Conservation (phyloP, 2,113 vertebrate species). For the Pseudorectes ferrugineus region DNA sequence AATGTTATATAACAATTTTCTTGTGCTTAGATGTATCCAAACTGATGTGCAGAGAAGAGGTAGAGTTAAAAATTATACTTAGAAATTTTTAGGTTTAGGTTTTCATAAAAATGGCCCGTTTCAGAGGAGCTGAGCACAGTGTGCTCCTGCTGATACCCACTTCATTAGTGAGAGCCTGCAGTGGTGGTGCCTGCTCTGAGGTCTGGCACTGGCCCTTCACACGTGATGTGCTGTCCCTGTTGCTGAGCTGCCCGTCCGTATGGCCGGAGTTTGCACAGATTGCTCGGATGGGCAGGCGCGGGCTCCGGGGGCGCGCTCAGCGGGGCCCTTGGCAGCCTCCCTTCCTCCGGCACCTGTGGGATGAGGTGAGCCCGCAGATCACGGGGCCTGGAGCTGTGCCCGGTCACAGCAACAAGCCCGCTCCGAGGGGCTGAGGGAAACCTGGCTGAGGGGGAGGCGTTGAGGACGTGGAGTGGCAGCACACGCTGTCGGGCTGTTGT, state of each 20-base stretch:
- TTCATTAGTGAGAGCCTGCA: background rate
- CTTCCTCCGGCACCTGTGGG: background rate
- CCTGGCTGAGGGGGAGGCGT: background rate
- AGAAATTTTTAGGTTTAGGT: background rate
- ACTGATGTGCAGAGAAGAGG: background rate
- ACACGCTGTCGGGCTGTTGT: rapidly evolving
- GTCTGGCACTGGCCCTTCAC: background rate
- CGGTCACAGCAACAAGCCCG: background rate
- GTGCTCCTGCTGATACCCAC: rapidly evolving
- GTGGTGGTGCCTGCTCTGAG: background rate
- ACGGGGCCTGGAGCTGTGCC: background rate
- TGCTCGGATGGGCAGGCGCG: background rate
- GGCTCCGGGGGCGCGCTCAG: background rate
- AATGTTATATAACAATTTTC: background rate
- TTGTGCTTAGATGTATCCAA: background rate
- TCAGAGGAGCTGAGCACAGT: background rate
- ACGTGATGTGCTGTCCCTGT: background rate
- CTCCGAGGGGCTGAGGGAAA: background rate
- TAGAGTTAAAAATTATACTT: background rate
- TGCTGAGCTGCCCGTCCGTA: background rate
- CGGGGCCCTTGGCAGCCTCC: background rate
- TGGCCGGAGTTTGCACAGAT: background rate
- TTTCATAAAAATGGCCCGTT: background rate
- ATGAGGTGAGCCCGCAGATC: background rate
- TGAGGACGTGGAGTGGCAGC: background rate